These are phyloP conservation scores for Entomobrya proxima DNA, from an alignment of 2,888 invertebrate species.

Conservation along the genomic window DNA sequence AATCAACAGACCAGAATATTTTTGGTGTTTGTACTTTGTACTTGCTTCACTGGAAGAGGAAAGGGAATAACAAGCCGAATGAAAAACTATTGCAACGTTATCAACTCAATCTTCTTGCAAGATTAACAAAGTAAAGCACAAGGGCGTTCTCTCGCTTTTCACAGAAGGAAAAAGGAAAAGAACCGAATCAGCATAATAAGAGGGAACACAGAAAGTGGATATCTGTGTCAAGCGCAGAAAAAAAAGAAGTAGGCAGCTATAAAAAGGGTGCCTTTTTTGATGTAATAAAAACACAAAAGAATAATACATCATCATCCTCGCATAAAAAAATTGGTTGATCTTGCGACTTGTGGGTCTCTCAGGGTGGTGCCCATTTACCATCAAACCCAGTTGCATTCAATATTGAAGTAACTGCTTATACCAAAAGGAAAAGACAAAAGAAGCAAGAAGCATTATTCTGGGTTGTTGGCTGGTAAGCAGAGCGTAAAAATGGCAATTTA, in stretches of 20 bases:
- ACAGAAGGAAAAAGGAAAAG: background rate
- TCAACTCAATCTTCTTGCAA: background rate
- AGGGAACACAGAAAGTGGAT: slow-evolving; percentile 48
- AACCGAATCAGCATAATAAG: slow-evolving; percentile 22
- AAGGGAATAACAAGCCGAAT: background rate
- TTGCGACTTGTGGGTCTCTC: slow-evolving; percentile 14
- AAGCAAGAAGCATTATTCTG: slow-evolving; percentile 21
- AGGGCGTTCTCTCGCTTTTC: slow-evolving; percentile 40
- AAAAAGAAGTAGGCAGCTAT: background rate
- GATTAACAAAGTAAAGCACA: slow-evolving; percentile 30
- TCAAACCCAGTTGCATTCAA: background rate
- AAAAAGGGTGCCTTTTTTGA: slow-evolving; percentile 4
- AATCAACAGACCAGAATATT: slow-evolving; percentile 36
- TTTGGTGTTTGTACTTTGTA: too few species aligned
- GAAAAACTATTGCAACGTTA: background rate
- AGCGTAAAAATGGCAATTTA: slow-evolving; percentile 66
- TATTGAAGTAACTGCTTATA: background rate
- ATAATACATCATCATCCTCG: slow-evolving; percentile 21
- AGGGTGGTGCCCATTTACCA: background rate
- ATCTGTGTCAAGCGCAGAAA: slow-evolving; percentile 54
- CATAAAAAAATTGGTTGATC: slow-evolving; percentile 49
- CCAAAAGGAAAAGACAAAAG: slow-evolving; percentile 29
- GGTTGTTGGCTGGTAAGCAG: slow-evolving; percentile 56
- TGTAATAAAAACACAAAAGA: slow-evolving; percentile 34
- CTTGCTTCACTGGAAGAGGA: slow-evolving; percentile 40